Conservation (phyloP, 2,888 invertebrate species). For the Torymus texanus region DNA sequence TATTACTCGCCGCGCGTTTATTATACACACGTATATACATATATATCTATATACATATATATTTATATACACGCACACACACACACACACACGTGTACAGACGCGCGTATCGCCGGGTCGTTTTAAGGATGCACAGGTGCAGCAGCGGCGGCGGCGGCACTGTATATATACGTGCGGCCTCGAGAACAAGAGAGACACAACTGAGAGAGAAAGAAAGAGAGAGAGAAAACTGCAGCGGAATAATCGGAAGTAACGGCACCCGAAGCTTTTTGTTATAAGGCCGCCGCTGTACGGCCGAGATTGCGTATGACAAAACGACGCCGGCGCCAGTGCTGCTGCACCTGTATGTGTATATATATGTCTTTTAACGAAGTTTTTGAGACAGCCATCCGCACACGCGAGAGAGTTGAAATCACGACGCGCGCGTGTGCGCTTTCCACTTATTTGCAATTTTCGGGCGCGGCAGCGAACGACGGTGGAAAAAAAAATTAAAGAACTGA, state of each 20-base stretch:
- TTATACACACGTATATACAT: slow-evolving; percentile 56
- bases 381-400: no score
- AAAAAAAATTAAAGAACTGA: slow-evolving; percentile 1
- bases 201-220: slow-evolving; percentile 7
- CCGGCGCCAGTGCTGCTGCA: slow-evolving; percentile 26
- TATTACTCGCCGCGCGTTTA: slow-evolving; percentile 68
- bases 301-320: slow-evolving; percentile 52
- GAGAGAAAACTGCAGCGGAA: slow-evolving; percentile 21
- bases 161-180: not conserved
- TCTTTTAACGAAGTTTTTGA: slow-evolving; percentile 46
- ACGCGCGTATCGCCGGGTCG: slow-evolving; percentile 58
- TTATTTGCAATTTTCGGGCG: slow-evolving; percentile 46
- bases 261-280: slow-evolving; percentile 20
- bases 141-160: slow-evolving; percentile 42
- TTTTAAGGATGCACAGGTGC: slow-evolving; percentile 62
- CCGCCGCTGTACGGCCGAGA: not conserved
- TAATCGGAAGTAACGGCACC: slow-evolving; percentile 56
- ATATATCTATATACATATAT: slow-evolving; percentile 54
- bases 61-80: slow-evolving; percentile 53
- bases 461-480: not conserved
- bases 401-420: slow-evolving; percentile 33
- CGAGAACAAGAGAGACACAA: slow-evolving; percentile 5
- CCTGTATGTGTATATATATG: not conserved
- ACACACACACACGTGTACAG: not conserved
- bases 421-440: slow-evolving; percentile 28